Base-by-base conservation (phyloP, 2,888 invertebrate species). In the Globia sparganii region DNA sequence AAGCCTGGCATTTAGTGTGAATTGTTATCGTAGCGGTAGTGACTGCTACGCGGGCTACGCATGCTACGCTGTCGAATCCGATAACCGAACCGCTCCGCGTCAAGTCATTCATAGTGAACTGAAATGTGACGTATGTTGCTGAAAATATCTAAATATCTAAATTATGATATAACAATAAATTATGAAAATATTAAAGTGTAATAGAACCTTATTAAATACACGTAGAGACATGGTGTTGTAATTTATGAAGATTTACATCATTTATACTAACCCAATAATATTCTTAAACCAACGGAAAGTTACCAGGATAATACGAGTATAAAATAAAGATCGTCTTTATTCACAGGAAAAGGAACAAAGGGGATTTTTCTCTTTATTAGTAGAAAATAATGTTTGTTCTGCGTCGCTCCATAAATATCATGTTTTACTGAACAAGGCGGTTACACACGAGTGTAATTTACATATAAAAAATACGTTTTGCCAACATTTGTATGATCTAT, bases 361-460 rank as follows among this genome's bases (percentile, higher is more conserved):
- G 62, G 72, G 56, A 75, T 78, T 88, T 83, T 87, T 84, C 84
- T 86, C 83, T 89, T 90, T 91, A 91, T 92, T 91, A 90, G 86
- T 88, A 89, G 86, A 89, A 90, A 91, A 90, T 89, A 90, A 82
- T 80, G 87, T 80, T 82, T 81, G 85, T 82, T 88, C 90, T 91
- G 89, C 78, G 86, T 85, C 90, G 91, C 90, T 86, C 91, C 91
- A 91, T 92, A 93, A 93, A 94, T 92, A 93, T 91, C 72, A 75
- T 79, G 81, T 82, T 79, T 72, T 58, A 66, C 78, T 59, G 76
- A 78, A 86, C 66, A 75, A 83, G 79, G 74, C 74, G 72, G 81
- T 84, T 89, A 92, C 90, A 91, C 92, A 90, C 91, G 88, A 94
- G 92, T 92, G 92, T 93, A 93, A 94, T 94, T 93, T 93, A 89